Evolutionary conservation across 2,888 invertebrate species (phyloP), one percentile per base, ranked within the genome.

Genomic region (Synergus umbraculus): DNA sequence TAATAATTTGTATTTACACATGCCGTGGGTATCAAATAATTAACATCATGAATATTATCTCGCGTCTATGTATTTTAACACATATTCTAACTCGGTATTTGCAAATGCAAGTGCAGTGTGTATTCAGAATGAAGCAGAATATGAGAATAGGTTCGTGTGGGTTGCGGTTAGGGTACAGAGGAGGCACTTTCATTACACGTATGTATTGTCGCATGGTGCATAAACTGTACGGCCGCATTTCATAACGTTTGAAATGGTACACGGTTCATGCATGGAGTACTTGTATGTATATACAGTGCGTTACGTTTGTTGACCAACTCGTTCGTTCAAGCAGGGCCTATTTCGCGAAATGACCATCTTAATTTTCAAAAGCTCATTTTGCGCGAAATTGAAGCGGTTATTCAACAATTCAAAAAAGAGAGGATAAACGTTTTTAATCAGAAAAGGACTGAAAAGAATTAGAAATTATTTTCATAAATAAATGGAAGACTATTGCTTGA

Each of bases 241-340:
- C 80, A 80, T 80, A 80, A 80, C 60, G 78, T 80, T 80, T 80
- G 66, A 63, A 77, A 67, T 80, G 65, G 65, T 77, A 78, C 67
- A 76, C 64, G 76, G 76, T 67, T 66, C 76, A 76, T 60, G 37
- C 43, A 78, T 73, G 60, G 78, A 67, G 41, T 13, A 54, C 44
- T 64, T 29, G 76, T 60, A n/a, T 67, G 44, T 46, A 66, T 65
- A 67, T 66, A 66, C 44, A n/a, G 54, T 29, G 54, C 46, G 54
- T 54, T 73, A 54, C n/a, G 12, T 80, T 78, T 66, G 54, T 77
- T 81, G 69, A 67, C 66, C 78, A 67, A 67, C 78, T 49, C 67
- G 18, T 22, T 37, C 37, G 54, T 43, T 60, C n/a, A 54, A 54
- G 73, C 37, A 37, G 37, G n/a, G 15, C 54, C 15, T 37, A 37